Percentiles rank a stretch among this genome's conserved stretches.
Evolutionary conservation across 2,113 vertebrate genomes (phyloP).

Genomic region (Okapia johnstoni): DNA sequence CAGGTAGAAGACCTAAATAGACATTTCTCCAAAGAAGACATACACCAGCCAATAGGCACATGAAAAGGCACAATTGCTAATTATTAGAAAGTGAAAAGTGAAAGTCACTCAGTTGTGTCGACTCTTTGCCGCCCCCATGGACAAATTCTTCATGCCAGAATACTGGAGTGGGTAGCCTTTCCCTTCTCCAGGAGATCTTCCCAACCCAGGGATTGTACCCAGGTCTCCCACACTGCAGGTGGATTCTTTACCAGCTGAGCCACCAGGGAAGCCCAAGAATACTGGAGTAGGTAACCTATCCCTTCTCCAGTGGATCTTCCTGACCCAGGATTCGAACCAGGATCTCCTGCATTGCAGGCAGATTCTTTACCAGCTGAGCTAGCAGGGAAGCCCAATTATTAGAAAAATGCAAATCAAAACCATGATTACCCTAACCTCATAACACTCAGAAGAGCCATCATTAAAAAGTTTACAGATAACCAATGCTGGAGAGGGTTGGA

Average conservation of each 20-base stretch:
- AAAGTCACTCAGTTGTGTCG: background rate
- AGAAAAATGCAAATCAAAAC: background rate
- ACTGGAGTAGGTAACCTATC: background rate
- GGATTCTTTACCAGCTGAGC: background rate
- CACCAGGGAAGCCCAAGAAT: background rate
- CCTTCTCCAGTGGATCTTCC: fast-evolving
- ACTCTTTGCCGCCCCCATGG: background rate
- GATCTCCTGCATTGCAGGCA: background rate
- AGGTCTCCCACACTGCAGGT: background rate
- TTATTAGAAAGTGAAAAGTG: background rate
- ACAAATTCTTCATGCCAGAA: background rate
- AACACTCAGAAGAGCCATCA: background rate
- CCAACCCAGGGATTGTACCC: fast-evolving
- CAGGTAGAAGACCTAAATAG: background rate
- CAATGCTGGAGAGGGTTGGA: background rate
- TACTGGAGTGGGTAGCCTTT: background rate
- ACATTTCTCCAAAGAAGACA: background rate
- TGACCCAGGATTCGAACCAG: fast-evolving
- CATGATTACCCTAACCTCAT: background rate
- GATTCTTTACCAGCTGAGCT: background rate
- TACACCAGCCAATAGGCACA: background rate
- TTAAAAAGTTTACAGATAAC: background rate
- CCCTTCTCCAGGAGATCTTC: background rate
- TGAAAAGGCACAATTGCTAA: background rate
- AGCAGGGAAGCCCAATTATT: background rate